Base-by-base conservation (phyloP, 2,113 vertebrate species). In the Hirundichthys speculiger region DNA sequence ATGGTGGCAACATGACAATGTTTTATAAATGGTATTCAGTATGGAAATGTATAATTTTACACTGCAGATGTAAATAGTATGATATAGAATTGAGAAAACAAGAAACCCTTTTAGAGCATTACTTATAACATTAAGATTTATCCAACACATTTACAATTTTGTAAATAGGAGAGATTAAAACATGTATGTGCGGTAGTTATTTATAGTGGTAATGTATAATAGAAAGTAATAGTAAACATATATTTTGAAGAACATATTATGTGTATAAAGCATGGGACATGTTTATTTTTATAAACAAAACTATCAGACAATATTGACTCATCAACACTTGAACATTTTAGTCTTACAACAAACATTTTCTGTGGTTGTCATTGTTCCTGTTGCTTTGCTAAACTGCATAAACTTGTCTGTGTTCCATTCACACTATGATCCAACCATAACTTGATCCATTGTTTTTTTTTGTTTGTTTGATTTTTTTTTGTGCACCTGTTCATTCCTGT, bases 271-370 rank as follows among this genome's bases (percentile, higher is more conserved):
- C 92, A 92, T 93, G 92, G 73, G 74, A 89, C 81, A 78, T 92
- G 84, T 90, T 91, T 93, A 93, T 93, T 93, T 94, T 93, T 93
- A 89, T 93, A 92, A 91, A 80, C 30, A 72, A 80, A 87, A 80
- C 54, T 84, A 83, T 75, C 68, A 61, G 70, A 82, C 47, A 69
- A 71, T 73, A 49, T 87, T 83, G 45, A 69, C 20, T 77, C 78
- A 85, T 86, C 74, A 73, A 51, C 74, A 73, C 73, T 72, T 53
- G 43, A 78, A 75, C 53, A 69, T 79, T 80, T 85, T 56, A 72
- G 75, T 66, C 64, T 86, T 61, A 66, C 47, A 61, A 42, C 83
- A 43, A 78, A 78, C 73, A 79, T 85, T 89, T 71, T 82, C 21
- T 87, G 76, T 92, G 82, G 76, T 80, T 82, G 53, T 79, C 86